Conservation (phyloP, 2,797 vertebrate species). For the Scolopax rusticola region DNA sequence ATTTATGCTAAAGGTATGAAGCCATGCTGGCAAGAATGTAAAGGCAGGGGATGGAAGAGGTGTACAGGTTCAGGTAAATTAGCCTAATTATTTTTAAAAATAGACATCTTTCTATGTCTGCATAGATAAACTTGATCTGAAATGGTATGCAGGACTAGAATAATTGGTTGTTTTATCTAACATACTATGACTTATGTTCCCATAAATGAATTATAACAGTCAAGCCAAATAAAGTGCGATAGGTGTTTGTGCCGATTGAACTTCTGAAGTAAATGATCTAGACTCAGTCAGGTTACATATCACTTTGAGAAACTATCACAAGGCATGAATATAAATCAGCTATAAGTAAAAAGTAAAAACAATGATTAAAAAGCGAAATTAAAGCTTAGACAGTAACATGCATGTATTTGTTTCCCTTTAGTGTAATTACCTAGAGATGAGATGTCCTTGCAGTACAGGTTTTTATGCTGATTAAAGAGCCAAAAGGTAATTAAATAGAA, state of each 20-base stretch:
- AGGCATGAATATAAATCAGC: conserved; percentile 13
- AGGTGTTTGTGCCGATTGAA: neutral
- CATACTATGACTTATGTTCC: neutral
- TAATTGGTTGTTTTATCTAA: conserved; percentile 1
- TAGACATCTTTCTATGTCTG: neutral
- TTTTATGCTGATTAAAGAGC: conserved; percentile 43
- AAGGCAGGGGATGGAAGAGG: neutral
- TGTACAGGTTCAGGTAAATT: neutral
- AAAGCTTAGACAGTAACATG: neutral
- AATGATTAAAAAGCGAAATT: conserved; percentile 16
- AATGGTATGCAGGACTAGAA: neutral
- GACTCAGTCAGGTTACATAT: neutral
- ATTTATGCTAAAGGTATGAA: neutral
- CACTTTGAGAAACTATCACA: conserved; percentile 7
- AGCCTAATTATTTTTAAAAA: neutral
- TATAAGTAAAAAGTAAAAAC: neutral
- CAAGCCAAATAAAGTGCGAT: neutral
- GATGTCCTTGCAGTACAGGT: conserved; percentile 10
- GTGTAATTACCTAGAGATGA: conserved; percentile 8
- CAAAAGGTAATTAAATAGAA: conserved; percentile 31
- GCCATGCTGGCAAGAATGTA: neutral
- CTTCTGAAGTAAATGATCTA: conserved; percentile 19
- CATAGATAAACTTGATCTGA: neutral
- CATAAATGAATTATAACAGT: neutral
- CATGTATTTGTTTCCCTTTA: conserved; percentile 36